Conservation (phyloP, 2,113 vertebrate species). For the Calonectris borealis region DNA sequence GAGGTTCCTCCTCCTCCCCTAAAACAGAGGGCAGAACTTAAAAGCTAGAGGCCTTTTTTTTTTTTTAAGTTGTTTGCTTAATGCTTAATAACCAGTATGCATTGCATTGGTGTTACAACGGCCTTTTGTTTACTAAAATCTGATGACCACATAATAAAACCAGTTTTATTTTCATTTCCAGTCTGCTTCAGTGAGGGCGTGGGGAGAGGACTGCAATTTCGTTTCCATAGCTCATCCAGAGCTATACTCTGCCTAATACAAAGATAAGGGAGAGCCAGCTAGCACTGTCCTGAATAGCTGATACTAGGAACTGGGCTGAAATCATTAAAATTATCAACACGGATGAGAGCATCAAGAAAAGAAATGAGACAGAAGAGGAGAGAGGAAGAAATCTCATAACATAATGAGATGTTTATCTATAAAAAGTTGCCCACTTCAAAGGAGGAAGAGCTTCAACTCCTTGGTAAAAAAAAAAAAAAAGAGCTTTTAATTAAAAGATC, state of each 20-base stretch:
- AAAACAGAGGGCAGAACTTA: neutral
- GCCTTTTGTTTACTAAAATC: slow-evolving; percentile 35
- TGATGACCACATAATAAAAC: slow-evolving; percentile 31
- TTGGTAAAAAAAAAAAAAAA: neutral
- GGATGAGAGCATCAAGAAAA: slow-evolving; percentile 16
- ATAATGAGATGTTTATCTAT: slow-evolving; percentile 57
- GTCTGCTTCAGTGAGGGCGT: neutral
- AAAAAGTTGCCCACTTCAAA: slow-evolving; percentile 58
- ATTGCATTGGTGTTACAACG: neutral
- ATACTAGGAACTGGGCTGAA: neutral
- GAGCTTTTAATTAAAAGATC: slow-evolving; percentile 59
- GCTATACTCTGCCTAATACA: neutral
- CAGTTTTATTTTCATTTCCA: slow-evolving; percentile 5
- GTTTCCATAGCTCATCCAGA: neutral
- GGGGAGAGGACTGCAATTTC: neutral
- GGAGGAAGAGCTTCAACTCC: neutral
- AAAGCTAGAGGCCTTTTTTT: neutral
- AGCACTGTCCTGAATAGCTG: neutral
- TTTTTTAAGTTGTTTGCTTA: neutral
- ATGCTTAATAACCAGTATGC: slow-evolving; percentile 14
- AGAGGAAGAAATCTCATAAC: slow-evolving; percentile 18
- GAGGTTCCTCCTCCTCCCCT: neutral
- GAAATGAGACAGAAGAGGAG: slow-evolving; percentile 2
- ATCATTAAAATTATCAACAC: neutral
- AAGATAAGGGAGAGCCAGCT: neutral